Percentiles rank a stretch among this genome's conserved stretches.
Conservation (phyloP, 1,140 invertebrate genomes). For the Psilanteris sp. region DNA sequence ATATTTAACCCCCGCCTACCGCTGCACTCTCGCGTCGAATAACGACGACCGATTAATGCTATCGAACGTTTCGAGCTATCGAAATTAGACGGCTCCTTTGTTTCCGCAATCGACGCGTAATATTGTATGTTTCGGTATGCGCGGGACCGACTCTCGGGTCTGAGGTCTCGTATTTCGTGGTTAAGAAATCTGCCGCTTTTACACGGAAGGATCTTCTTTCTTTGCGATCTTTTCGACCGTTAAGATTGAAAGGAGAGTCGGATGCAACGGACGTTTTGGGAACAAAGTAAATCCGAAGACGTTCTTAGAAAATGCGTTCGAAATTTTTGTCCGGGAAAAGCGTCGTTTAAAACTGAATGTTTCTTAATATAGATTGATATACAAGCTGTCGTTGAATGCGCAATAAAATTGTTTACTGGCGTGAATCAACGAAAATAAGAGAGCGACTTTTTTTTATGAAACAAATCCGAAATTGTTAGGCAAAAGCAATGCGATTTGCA, state of each 20-base stretch:
- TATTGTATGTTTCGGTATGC: constrained; percentile 49
- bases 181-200: constrained; percentile 38
- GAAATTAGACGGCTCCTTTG: constrained; percentile 38
- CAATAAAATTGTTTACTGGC: too few relatives aligned
- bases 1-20: background rate
- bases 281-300: constrained; percentile 39
- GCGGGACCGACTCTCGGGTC: constrained; percentile 18
- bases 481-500: too few relatives aligned
- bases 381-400: too few relatives aligned
- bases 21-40: too few relatives aligned
- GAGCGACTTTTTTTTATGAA: too few relatives aligned
- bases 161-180: constrained; percentile 47
- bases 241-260: constrained; percentile 38
- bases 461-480: too few relatives aligned
- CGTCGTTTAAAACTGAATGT: background rate
- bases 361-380: too few relatives aligned
- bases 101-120: constrained; percentile 32
- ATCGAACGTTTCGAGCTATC: background rate
- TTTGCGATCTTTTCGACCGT: constrained; percentile 36
- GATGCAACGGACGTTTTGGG: constrained; percentile 40
- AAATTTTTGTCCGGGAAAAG: background rate
- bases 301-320: constrained; percentile 25
- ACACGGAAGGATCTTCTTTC: constrained; percentile 55
- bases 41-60: constrained; percentile 22
- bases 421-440: too few relatives aligned